Conservation (phyloP, 1,140 invertebrate species). For the Papilio dardanus region DNA sequence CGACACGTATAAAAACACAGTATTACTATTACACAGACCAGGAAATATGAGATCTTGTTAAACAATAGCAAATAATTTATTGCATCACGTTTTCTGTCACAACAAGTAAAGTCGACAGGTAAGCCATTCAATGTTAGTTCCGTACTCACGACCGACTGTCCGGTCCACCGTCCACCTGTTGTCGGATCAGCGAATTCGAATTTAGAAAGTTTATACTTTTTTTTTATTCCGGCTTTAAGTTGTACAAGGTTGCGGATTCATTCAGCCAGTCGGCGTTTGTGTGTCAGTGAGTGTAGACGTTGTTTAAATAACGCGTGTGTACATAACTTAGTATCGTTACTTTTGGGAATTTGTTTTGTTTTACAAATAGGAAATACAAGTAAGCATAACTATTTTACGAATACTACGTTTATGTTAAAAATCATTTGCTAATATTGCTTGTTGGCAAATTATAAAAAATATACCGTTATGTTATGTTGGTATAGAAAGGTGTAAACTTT, state of each 20-base stretch:
- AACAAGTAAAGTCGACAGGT: neutral
- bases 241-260: slow-evolving; percentile 58
- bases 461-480: slow-evolving; percentile 10
- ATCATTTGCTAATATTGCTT: neutral
- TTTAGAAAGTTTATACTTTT: slow-evolving; percentile 75
- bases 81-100: neutral
- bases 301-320: slow-evolving; percentile 43
- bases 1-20: no score
- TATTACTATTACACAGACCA: neutral
- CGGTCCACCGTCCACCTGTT: slow-evolving; percentile 54
- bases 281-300: slow-evolving; percentile 57
- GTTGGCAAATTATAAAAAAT: slow-evolving; percentile 2
- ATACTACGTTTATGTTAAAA: neutral
- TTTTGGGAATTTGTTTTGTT: slow-evolving; percentile 45
- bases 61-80: neutral
- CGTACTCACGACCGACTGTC: slow-evolving; percentile 31
- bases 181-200: slow-evolving; percentile 66
- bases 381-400: slow-evolving; percentile 39
- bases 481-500: neutral
- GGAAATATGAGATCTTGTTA: neutral
- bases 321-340: slow-evolving; percentile 47
- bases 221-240: slow-evolving; percentile 68
- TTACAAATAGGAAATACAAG: slow-evolving; percentile 48
- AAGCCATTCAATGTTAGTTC: slow-evolving; percentile 26
- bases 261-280: slow-evolving; percentile 61